Evolutionary conservation across 92 coral and sea anemone species (phyloP).

Genomic region (Montipora capitata): DNA sequence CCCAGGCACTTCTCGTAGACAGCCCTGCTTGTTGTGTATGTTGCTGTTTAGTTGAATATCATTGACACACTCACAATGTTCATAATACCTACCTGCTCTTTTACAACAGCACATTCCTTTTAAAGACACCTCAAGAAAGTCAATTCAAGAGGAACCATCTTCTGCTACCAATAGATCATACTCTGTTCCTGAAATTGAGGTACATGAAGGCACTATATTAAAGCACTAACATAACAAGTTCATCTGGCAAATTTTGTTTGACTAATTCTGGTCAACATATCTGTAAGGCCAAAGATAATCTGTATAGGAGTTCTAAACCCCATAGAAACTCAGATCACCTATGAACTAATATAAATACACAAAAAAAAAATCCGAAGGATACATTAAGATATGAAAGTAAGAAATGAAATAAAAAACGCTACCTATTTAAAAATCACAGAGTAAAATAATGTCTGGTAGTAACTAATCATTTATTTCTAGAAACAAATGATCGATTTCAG

Average conservation of each 20-base stretch:
- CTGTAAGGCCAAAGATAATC: not conserved
- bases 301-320: not conserved
- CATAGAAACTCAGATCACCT: not conserved
- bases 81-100: not conserved
- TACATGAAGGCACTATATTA: not conserved
- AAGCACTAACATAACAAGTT: slow-evolving; percentile 3
- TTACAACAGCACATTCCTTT: slow-evolving; percentile 16
- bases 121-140: not conserved
- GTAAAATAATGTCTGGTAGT: slow-evolving; percentile 5
- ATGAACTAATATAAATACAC: not conserved
- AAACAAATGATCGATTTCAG: slow-evolving; percentile 16
- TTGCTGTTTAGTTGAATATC: slow-evolving; percentile 1
- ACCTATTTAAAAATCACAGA: not conserved
- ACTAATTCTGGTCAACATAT: not conserved
- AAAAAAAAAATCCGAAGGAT: not conserved
- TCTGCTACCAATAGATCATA: slow-evolving; percentile 8
- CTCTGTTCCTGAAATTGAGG: slow-evolving; percentile 4
- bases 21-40: not conserved
- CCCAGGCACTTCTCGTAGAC: no score
- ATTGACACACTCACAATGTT: slow-evolving; percentile 7
- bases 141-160: slow-evolving; percentile 5
- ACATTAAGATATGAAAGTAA: not conserved
- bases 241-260: not conserved
- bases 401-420: not conserved
- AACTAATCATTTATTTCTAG: not conserved